Base-by-base conservation (phyloP, 2,888 invertebrate genomes). In the Glaucopsyche alexis region DNA sequence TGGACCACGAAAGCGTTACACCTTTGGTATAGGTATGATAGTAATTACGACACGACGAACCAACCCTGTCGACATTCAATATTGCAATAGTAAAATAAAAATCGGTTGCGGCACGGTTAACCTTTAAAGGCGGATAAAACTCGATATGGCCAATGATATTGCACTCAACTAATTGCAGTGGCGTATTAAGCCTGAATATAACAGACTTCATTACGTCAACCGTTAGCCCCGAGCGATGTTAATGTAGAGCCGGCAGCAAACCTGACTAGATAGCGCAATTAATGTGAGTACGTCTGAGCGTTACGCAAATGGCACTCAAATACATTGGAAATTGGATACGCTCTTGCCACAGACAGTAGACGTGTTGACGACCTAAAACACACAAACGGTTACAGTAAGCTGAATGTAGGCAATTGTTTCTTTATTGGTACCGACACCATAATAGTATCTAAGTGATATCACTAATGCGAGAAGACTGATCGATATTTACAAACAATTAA, bases 241-340 rank as follows among this genome's bases (percentile, higher is more conserved):
- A 77, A 76, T 76, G 75, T 69, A 72, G 29, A 29, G 29, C 75
- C 76, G 75, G 74, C 74, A 76, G 42, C 42, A 29, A 76, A 76
- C 72, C 72, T 72, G 77, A 76, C 77, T 77, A 74, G 76, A 77
- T 77, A 75, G 76, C 74, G 80, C 82, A 83, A 84, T 85, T 83
- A 84, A 81, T 80, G 80, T 77, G 79, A 84, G 82, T 82, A 76
- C 78, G 76, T 76, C 75, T 76, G 78, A 74, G 76, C 77, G 78
- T 77, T 79, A 80, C 79, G 77, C 79, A 80, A 79, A 79, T 79
- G 78, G 78, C 78, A 82, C 81, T 81, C 78, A 75, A 78, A 81
- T 79, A 80, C 79, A 80, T 81, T 81, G 79, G 76, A 77, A 79
- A 81, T 82, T 79, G 78, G 80, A 79, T 80, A 78, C 76, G 80